Percentiles rank a stretch among this genome's conserved stretches.
Conservation (phyloP, 2,113 vertebrate species). For the Calyptomena viridis region DNA sequence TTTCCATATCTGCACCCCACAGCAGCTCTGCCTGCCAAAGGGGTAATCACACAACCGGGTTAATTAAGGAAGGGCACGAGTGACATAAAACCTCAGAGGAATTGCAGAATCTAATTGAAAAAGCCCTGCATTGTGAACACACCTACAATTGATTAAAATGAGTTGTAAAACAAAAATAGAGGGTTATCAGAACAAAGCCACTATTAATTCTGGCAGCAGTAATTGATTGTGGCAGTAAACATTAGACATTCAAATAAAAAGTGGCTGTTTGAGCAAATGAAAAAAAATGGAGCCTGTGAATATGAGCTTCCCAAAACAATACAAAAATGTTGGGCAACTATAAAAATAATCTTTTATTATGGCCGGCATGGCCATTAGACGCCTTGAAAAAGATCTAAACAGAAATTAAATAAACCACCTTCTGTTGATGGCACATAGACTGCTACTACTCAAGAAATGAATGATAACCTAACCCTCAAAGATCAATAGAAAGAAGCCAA, state of each 20-base stretch:
- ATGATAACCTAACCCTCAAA: slow-evolving; percentile 43
- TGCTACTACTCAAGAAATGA: slow-evolving; percentile 50
- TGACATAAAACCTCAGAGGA: slow-evolving; percentile 14
- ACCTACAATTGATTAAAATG: slow-evolving; percentile 26
- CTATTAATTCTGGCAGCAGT: neutral
- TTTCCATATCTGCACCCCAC: neutral
- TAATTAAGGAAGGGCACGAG: slow-evolving; percentile 6
- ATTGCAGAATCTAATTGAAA: slow-evolving; percentile 33
- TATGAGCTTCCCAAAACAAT: neutral
- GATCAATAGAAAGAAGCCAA: slow-evolving; percentile 38
- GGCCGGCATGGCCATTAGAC: neutral
- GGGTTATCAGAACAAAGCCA: neutral
- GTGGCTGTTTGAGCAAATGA: neutral
- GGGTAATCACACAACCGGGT: neutral
- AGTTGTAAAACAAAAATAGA: slow-evolving; percentile 7
- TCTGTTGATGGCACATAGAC: neutral
- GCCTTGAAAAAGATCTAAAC: slow-evolving; percentile 29
- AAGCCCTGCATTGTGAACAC: neutral
- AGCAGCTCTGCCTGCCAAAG: neutral
- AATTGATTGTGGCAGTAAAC: slow-evolving; percentile 6
- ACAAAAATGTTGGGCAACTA: neutral
- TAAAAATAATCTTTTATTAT: neutral
- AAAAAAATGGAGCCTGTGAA: neutral
- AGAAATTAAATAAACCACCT: slow-evolving; percentile 42
- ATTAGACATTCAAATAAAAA: neutral